Evolutionary conservation across 2,797 vertebrate genomes (phyloP), one percentile per base, ranked within the genome.

Genomic region (Kryptopterus vitreolus): DNA sequence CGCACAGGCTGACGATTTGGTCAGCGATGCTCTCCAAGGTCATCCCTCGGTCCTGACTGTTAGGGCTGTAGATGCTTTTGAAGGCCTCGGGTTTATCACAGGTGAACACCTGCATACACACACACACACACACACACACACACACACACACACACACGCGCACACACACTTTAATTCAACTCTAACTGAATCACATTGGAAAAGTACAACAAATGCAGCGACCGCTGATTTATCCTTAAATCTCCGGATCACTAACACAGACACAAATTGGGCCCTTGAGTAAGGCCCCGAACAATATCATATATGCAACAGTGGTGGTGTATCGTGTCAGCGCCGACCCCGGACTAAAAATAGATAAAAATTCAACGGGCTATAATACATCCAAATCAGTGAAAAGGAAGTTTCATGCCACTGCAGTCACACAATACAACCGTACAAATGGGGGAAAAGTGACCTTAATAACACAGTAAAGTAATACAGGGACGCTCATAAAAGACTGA

Each of bases 1-100:
- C 96, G 81, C 97, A 99, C 3, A 99, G 92, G 0, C 96, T 96
- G 80, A 98, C 96, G 10, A 99, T 95, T 87, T 98, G 96, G 53
- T 97, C 93, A 29, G 97, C 96, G 0, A 95, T 88, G 2, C 73
- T 88, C 83, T 94, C 91, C 90, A 98, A 89, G 82, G 95, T 90
- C 68, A 86, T 88, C 58, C 74, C 91, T 92, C 91, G 94, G 78
- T 95, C 93, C 76, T 90, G 87, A 84, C 91, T 95, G 57, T 91
- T 87, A 63, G 94, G 94, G 87, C 94, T 95, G 69, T 98, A 99
- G 89, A 98, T 94, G 87, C 92, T 94, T 77, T 90, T 93, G 90
- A 99, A 99, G 1, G 96, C 94, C 85, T 93, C 92, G 1, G 96
- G 93, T 88, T 95, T 89, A 78, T 95, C 93, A 79, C 94, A 96